Evolutionary conservation across 2,888 invertebrate genomes (phyloP), one percentile per base, ranked within the genome.

Genomic region (Phengaris alcon): DNA sequence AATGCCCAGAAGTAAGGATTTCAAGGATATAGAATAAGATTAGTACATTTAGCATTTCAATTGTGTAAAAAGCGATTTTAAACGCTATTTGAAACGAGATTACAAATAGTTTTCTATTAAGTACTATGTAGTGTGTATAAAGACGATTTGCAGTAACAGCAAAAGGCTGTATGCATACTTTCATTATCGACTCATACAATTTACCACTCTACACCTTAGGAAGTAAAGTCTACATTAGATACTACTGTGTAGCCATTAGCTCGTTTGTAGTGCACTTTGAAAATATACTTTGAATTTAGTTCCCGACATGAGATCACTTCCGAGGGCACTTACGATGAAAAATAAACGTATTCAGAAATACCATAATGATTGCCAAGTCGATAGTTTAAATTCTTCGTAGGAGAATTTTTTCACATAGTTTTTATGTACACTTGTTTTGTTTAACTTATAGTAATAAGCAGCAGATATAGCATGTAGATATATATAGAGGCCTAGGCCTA

Each of bases 231-330:
- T 3, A n/a, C 44, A 69, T 69, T 69, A 8, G 48, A 48, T 15
- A 13, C n/a, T n/a, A 6, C 69, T 2, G 2, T 64, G 13, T 13
- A 12, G 48, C 48, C 69, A 69, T 69, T 48, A 69, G 46, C 69
- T 48, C 48, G 69, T 69, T 69, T 69, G 69, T 69, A 69, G 69
- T 69, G 69, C 69, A 69, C 69, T 69, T 48, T 22, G 69, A 69
- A 48, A 69, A 69, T 69, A 69, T 69, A 69, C 69, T 69, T 69
- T 69, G 69, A 69, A 69, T 69, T 69, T 69, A 69, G 69, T 69
- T 69, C 48, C 48, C 69, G 69, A 69, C 69, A 69, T 69, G 48
- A 69, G 48, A 69, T 69, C 69, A 69, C 69, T 15, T 69, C 69
- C 69, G 46, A 69, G n/a, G 46, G 48, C 15, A 69, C 69, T 69